Base-by-base conservation (phyloP, 2,888 invertebrate species). In the Protodeltote pygarga region DNA sequence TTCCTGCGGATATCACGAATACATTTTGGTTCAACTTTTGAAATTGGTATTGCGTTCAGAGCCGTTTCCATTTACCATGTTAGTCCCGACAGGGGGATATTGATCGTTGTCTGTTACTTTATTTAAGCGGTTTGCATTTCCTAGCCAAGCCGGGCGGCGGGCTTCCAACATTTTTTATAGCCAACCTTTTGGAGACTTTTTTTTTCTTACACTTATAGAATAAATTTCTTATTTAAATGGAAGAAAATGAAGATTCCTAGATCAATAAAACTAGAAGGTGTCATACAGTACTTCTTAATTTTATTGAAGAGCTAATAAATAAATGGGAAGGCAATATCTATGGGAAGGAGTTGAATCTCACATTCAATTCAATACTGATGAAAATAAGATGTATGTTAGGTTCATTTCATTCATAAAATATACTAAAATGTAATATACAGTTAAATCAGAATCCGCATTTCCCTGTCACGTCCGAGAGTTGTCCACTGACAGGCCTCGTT, bases 401-500 rank as follows among this genome's bases (percentile, higher is more conserved):
- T n/a, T n/a, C n/a, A n/a, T n/a, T n/a, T n/a, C n/a, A n/a, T n/a
- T n/a, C n/a, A n/a, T n/a, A n/a, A n/a, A n/a, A n/a, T n/a, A n/a
- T n/a, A n/a, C n/a, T n/a, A n/a, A n/a, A n/a, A n/a, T n/a, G n/a
- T n/a, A n/a, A n/a, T n/a, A n/a, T n/a, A n/a, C n/a, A n/a, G n/a
- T n/a, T n/a, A n/a, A 24, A 49, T 54, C 29, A 14, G 25, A 54
- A 29, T 33, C 21, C 25, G 11, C 28, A 19, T 42, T 42, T 46
- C 11, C 39, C 11, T 45, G 35, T 45, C 45, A 57, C 57, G 28
- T 29, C 16, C 33, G 11, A 35, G 17, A 58, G 58, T 21, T 15
- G 54, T 45, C 33, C 16, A 52, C 42, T 58, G 52, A 52, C 52
- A 35, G 52, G 50, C 37, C 38, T 70, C 72, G 73, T 63, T 76